Evolutionary conservation across 2,797 vertebrate species (phyloP).

Genomic region (Buphagus erythrorhynchus): DNA sequence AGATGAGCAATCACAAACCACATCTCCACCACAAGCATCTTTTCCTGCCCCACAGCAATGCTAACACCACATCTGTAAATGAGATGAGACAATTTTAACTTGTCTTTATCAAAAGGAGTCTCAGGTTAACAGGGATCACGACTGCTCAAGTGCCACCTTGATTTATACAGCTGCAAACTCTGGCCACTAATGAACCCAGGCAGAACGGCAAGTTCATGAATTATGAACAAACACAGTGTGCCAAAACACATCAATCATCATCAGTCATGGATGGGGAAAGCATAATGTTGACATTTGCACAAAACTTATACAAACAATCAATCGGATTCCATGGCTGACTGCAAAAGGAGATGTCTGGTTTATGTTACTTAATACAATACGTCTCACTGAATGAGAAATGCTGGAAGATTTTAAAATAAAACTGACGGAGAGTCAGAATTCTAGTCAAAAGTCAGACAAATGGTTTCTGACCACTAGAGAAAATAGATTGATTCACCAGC

Average conservation of each 20-base stretch:
- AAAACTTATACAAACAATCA: conserved; percentile 31
- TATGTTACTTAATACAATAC: not conserved
- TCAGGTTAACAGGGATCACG: not conserved
- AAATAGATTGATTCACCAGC: not conserved
- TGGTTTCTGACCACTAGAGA: not conserved
- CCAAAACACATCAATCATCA: conserved; percentile 61
- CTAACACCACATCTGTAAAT: not conserved
- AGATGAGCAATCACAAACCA: not conserved
- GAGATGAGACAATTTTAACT: conserved; percentile 12
- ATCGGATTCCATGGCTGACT: not conserved
- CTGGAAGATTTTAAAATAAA: not conserved
- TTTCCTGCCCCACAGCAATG: not conserved
- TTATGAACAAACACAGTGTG: conserved; percentile 30
- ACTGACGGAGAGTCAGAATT: not conserved
- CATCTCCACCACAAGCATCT: not conserved
- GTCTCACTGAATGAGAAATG: not conserved
- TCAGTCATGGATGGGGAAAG: not conserved
- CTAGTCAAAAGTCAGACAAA: not conserved
- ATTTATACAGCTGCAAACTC: conserved; percentile 15
- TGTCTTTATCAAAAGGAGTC: not conserved
- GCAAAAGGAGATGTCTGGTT: not conserved
- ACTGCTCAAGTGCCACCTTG: not conserved
- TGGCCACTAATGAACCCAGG: not conserved
- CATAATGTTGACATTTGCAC: not conserved
- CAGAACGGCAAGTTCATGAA: conserved; percentile 53